Evolutionary conservation across 2,888 invertebrate genomes (phyloP).

Genomic region (Macaria liturata): DNA sequence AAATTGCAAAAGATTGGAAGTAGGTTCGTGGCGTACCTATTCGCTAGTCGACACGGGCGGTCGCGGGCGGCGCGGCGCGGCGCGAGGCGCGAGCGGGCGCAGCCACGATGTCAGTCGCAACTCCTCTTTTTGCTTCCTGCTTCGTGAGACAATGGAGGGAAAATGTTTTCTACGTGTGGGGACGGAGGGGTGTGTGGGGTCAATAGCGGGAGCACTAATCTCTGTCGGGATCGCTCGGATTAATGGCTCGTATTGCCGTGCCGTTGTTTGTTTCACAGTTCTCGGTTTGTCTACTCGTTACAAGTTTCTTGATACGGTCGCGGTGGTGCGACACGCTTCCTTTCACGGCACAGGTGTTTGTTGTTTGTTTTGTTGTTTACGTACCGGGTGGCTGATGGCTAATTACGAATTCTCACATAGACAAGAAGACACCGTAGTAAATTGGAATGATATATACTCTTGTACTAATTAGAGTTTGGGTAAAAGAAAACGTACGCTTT

Average conservation of each 20-base stretch:
- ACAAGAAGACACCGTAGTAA: background rate
- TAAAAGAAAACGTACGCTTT: too few relatives aligned
- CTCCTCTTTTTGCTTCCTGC: conserved; percentile 69
- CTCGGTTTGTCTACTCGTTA: conserved; percentile 62
- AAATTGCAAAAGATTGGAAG: conserved; percentile 47
- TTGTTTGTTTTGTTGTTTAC: conserved; percentile 14
- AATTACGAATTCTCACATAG: background rate
- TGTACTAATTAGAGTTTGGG: too few relatives aligned
- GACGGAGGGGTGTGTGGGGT: conserved; percentile 62
- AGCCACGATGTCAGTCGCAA: conserved; percentile 71
- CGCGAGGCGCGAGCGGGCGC: conserved; percentile 33
- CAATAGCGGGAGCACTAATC: conserved; percentile 76
- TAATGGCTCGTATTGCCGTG: conserved; percentile 78
- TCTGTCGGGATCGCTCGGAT: conserved; percentile 76
- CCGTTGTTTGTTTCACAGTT: conserved; percentile 73
- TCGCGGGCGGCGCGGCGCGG: conserved; percentile 19
- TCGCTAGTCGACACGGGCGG: conserved; percentile 8
- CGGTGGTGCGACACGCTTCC: conserved; percentile 42
- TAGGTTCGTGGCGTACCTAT: conserved; percentile 36
- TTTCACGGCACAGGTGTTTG: conserved; percentile 25
- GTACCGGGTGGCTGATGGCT: background rate
- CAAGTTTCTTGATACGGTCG: conserved; percentile 57
- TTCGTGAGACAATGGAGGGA: conserved; percentile 74
- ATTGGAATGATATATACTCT: too few relatives aligned
- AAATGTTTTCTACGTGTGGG: conserved; percentile 74